phyloP scores from a whole-genome alignment of 2,888 invertebrate genomes.

The Bugula neritina region DNA sequence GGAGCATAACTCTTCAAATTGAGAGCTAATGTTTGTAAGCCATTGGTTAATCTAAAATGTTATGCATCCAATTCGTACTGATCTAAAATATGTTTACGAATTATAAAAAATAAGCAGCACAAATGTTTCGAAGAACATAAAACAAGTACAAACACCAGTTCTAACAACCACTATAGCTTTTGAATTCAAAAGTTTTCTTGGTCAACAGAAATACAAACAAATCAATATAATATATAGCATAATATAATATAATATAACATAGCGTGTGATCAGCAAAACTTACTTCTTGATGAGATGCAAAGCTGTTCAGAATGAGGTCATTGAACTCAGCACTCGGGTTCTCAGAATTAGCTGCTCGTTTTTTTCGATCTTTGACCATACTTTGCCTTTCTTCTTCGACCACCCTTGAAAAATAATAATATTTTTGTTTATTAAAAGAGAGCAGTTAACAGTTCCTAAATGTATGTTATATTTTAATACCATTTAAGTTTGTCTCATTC shows the following conservation, averaged over 20 bases:
- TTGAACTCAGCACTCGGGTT: not conserved
- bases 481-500: no score
- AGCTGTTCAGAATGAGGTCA: slow-evolving; percentile 9
- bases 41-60: slow-evolving; percentile 20
- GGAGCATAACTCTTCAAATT: not conserved
- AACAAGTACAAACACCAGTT: no score
- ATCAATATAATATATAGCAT: not conserved
- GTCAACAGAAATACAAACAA: no score
- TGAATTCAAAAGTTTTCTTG: no score
- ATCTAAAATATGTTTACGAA: not conserved
- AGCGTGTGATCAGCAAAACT: not conserved
- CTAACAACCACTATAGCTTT: no score
- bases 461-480: no score
- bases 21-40: not conserved
- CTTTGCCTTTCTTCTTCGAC: not conserved
- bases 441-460: no score
- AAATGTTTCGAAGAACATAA: no score
- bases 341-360: not conserved
- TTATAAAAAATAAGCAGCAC: no score
- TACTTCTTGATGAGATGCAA: not conserved
- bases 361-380: not conserved
- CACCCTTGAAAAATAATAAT: not conserved
- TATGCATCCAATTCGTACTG: not conserved
- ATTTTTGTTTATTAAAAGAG: not conserved
- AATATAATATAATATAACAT: not conserved